These are phyloP conservation scores for Apotomis betuletana DNA, from an alignment of 2,888 invertebrate species.

Conservation along the genomic window DNA sequence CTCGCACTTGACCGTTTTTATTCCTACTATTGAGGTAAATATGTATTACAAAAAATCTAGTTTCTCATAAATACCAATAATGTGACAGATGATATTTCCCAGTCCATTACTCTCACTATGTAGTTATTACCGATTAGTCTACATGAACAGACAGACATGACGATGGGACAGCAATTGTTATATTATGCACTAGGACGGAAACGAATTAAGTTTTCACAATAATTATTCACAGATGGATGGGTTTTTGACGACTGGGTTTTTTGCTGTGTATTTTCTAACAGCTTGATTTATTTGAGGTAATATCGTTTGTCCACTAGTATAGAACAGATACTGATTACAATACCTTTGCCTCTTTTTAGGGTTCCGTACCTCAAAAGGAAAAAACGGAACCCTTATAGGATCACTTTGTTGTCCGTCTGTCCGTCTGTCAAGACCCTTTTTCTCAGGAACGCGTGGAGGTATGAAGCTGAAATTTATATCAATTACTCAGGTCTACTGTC, in stretches of 20 bases:
- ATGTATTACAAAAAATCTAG: background rate
- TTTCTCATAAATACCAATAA: conserved; percentile 22
- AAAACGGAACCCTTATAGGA: no score
- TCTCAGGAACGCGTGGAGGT: no score
- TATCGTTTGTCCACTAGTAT: no score
- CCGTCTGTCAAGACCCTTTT: no score
- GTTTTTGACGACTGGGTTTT: conserved; percentile 35
- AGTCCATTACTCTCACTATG: conserved; percentile 16
- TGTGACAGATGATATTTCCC: conserved; percentile 34
- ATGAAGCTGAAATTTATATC: no score
- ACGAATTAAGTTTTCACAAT: conserved; percentile 58
- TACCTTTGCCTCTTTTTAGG: no score
- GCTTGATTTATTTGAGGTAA: no score
- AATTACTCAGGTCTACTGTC: no score
- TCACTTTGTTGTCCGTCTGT: no score
- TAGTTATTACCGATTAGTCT: conserved; percentile 48
- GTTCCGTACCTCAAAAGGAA: no score
- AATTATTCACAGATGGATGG: conserved; percentile 50
- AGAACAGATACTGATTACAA: background rate
- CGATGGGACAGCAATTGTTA: conserved; percentile 45
- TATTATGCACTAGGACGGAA: conserved; percentile 46
- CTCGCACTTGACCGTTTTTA: no score
- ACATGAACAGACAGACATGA: conserved; percentile 47
- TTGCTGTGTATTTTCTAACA: conserved; percentile 2
- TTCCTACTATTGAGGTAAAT: background rate